Base-by-base conservation (phyloP, 2,113 vertebrate genomes). In the Albula glossodonta region DNA sequence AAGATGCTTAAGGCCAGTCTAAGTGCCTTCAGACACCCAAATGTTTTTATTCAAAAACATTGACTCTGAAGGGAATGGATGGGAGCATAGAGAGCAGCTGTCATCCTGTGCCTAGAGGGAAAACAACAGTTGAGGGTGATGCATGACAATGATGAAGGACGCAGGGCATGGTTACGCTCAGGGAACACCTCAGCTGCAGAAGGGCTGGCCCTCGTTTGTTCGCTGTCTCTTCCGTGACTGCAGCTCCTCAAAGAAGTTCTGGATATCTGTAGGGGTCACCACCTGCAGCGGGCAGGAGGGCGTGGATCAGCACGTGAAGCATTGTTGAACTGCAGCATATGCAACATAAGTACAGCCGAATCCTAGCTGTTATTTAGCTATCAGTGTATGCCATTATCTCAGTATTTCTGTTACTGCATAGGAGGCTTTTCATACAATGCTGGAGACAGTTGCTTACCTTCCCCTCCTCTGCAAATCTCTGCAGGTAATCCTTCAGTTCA, bases 171-270 rank as follows among this genome's bases (percentile, higher is more conserved):
- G 80, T 66, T 11, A 41, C 74, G 56, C 25, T 9, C n/a, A 25
- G 12, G 11, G 8, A 79, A 19, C 2, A 0, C 12, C 66, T 80
- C 82, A 85, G 89, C 89, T n/a, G 89, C 86, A 94, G 84, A 90
- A 88, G 86, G 92, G 86, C 77, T 87, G 89, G n/a, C 87, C 91
- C 7, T 80, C 78, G 5, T 86, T 89, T n/a, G 88, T 88, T 84
- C 96, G 91, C 83, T 94, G 93, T 78, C 96, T 95, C 92, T 99
- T 99, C 90, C 93, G 96, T 0, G 96, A 96, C 89, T 94, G 96
- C 85, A 99, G 96, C 51, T 97, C 97, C 89, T 98, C 97, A 57
- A 99, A 97, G 93, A 99, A 97, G 85, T 96, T 93, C 87, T 96
- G 96, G 82, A 99, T 97, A 66, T 96, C 97, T 90, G 98, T 97